phyloP scores from a whole-genome alignment of 2,888 invertebrate genomes.

The Hydriomena furcata region DNA sequence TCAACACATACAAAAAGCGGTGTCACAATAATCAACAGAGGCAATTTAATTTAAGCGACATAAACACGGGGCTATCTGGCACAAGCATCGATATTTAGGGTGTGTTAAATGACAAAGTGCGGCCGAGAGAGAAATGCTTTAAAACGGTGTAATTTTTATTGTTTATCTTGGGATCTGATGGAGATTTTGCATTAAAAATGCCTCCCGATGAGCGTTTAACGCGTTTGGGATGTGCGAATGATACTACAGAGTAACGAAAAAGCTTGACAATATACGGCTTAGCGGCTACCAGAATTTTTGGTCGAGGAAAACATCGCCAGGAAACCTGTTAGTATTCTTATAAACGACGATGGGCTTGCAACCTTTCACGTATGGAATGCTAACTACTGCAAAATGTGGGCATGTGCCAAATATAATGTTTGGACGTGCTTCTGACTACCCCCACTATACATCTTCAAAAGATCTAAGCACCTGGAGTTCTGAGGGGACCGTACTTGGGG shows the following conservation, averaged over 20 bases:
- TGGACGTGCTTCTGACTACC: no score
- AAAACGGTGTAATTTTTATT: conserved; percentile 72
- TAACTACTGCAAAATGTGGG: no score
- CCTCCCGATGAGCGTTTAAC: conserved; percentile 59
- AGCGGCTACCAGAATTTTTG: no score
- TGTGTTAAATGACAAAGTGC: conserved; percentile 80
- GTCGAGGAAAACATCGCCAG: no score
- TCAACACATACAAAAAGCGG: conserved; percentile 64
- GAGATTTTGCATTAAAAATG: conserved; percentile 66
- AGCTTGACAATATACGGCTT: no score
- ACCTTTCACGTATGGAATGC: no score
- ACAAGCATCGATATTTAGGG: conserved; percentile 77
- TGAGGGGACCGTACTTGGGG: no score
- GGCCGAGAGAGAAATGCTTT: conserved; percentile 70
- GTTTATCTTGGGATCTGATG: conserved; percentile 67
- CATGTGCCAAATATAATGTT: no score
- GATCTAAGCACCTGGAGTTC: no score
- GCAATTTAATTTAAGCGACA: conserved; percentile 80
- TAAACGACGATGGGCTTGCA: no score
- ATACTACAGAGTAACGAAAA: background rate
- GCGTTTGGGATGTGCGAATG: conserved; percentile 36
- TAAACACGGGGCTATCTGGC: conserved; percentile 76
- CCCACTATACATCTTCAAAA: no score
- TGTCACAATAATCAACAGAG: conserved; percentile 76
- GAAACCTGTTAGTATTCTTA: no score